Evolutionary conservation across 2,888 invertebrate species (phyloP).

Genomic region (Temnothorax ravouxi): DNA sequence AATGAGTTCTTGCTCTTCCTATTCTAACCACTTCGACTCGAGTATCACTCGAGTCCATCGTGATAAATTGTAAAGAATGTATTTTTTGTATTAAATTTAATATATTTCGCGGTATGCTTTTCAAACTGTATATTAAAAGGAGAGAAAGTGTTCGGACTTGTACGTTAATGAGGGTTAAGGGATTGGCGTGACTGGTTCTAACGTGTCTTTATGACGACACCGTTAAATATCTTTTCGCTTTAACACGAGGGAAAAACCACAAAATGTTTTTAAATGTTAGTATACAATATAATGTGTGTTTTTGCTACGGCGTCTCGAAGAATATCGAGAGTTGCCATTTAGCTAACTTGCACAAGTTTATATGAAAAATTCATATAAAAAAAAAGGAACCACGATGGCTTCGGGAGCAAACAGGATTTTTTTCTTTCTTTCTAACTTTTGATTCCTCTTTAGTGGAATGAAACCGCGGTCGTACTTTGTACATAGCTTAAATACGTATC

Average conservation of each 20-base stretch:
- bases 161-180: slow-evolving; percentile 35
- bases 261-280: slow-evolving; percentile 32
- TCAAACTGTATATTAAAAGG: slow-evolving; percentile 36
- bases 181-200: slow-evolving; percentile 56
- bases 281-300: background rate
- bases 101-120: slow-evolving; percentile 38
- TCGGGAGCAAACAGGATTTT: slow-evolving; percentile 49
- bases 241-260: slow-evolving; percentile 28
- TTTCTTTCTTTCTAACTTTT: slow-evolving; percentile 23
- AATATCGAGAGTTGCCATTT: slow-evolving; percentile 59
- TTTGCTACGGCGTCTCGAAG: slow-evolving; percentile 63
- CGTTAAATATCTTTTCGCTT: slow-evolving; percentile 3
- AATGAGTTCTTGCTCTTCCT: background rate
- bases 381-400: slow-evolving; percentile 39
- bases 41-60: slow-evolving; percentile 5
- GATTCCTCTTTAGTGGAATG: slow-evolving; percentile 72
- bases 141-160: slow-evolving; percentile 5
- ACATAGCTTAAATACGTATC: slow-evolving; percentile 81
- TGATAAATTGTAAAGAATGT: slow-evolving; percentile 42
- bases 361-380: background rate
- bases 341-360: slow-evolving; percentile 15
- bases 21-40: slow-evolving; percentile 5
- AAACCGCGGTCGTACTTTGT: slow-evolving; percentile 85
- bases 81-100: slow-evolving; percentile 56
- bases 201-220: slow-evolving; percentile 10